phyloP scores from a whole-genome alignment of 1,140 invertebrate genomes.

The Camponotus pennsylvanicus region DNA sequence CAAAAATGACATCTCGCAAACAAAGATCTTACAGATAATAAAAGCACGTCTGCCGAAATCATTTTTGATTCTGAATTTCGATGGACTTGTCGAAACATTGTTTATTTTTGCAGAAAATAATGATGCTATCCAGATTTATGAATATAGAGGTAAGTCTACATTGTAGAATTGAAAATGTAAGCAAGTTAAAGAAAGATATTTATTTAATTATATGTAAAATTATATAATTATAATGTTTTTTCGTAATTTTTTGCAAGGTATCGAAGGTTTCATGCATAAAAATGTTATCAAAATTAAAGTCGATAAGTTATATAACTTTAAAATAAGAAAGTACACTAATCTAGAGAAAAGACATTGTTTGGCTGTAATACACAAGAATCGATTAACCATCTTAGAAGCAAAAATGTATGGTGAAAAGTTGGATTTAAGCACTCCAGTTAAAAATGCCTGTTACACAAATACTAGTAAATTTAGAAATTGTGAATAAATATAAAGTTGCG shows the following conservation, averaged over 20 bases:
- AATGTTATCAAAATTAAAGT: conserved; percentile 73
- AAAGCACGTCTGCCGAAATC: conserved; percentile 67
- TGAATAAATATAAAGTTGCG: background rate
- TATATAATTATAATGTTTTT: background rate
- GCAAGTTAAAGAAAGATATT: background rate
- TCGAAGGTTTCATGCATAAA: conserved; percentile 74
- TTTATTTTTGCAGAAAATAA: conserved; percentile 77
- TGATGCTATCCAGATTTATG: conserved; percentile 74
- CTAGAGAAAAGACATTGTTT: conserved; percentile 72
- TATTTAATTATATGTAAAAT: background rate
- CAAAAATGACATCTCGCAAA: conserved; percentile 35
- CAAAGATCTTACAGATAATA: conserved; percentile 75
- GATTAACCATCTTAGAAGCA: conserved; percentile 82
- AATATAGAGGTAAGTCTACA: conserved; percentile 75
- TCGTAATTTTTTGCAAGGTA: conserved; percentile 67
- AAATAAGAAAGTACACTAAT: conserved; percentile 65
- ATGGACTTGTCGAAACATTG: conserved; percentile 74
- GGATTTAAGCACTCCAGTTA: conserved; percentile 67
- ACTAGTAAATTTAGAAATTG: conserved; percentile 22
- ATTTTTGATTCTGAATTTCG: conserved; percentile 75
- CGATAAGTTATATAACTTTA: conserved; percentile 69
- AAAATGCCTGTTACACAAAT: background rate
- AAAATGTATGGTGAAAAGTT: conserved; percentile 83
- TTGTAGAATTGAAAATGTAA: background rate
- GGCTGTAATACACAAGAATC: conserved; percentile 71